phyloP scores from a whole-genome alignment of 2,797 vertebrate species.

The Momotus momota region DNA sequence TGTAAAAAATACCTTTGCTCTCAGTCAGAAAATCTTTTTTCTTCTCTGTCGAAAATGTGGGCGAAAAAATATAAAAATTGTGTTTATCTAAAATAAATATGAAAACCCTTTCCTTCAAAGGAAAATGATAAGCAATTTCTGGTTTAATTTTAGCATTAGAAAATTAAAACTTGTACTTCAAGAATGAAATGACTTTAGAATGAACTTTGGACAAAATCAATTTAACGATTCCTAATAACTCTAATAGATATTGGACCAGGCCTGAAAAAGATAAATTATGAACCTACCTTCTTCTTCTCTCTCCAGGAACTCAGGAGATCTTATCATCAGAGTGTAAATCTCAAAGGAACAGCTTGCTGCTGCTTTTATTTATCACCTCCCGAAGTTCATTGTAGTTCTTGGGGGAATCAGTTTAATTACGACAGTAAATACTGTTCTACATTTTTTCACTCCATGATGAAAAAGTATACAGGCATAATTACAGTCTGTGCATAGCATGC shows the following conservation, averaged over 20 bases:
- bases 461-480: slow-evolving; percentile 28
- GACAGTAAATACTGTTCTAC: slow-evolving; percentile 56
- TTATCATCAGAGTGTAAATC: slow-evolving; percentile 52
- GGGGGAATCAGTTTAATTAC: slow-evolving; percentile 65
- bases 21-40: background rate
- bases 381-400: slow-evolving; percentile 64
- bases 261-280: slow-evolving; percentile 40
- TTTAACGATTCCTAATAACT: slow-evolving; percentile 38
- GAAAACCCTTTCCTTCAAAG: background rate
- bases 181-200: slow-evolving; percentile 14
- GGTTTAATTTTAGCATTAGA: slow-evolving; percentile 19
- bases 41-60: background rate
- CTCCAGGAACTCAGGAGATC: slow-evolving; percentile 27
- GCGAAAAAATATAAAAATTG: background rate
- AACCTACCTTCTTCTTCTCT: slow-evolving; percentile 18
- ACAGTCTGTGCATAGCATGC: slow-evolving; percentile 33
- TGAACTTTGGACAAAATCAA: slow-evolving; percentile 32
- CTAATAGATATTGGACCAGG: slow-evolving; percentile 1
- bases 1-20: background rate
- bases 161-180: slow-evolving; percentile 50
- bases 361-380: slow-evolving; percentile 60
- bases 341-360: slow-evolving; percentile 65
- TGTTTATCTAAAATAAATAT: slow-evolving; percentile 9
- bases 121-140: background rate
- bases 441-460: slow-evolving; percentile 28